Percentiles rank a stretch among this genome's conserved stretches.
Conservation (phyloP, 1,140 invertebrate species). For the Pantala flavescens region DNA sequence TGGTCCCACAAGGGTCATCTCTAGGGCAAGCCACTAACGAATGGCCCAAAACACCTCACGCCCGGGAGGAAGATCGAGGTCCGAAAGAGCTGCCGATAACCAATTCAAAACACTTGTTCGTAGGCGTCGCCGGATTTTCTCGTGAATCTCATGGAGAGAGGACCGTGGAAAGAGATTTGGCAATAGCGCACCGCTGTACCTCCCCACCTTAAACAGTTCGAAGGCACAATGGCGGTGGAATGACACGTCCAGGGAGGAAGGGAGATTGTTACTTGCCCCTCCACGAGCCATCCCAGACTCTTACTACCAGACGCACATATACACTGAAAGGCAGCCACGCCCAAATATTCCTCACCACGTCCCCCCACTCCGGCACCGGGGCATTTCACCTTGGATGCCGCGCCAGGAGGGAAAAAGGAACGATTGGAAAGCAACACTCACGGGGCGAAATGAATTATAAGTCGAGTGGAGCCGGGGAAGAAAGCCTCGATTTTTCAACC, state of each 20-base stretch:
- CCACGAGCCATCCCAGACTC: neutral
- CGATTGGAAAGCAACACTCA: neutral
- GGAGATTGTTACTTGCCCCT: neutral
- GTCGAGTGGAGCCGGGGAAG: too few relatives aligned
- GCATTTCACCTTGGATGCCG: conserved; percentile 1
- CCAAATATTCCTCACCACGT: neutral
- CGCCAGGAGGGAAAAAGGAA: conserved; percentile 3
- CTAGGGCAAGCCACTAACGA: too few relatives aligned
- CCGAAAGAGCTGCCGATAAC: neutral
- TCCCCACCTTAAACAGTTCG: neutral
- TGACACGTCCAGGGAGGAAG: neutral
- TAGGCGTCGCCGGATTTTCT: neutral
- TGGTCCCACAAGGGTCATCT: too few relatives aligned
- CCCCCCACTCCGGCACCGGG: neutral
- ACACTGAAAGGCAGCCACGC: neutral
- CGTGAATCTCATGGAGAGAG: neutral
- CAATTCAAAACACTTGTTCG: conserved; percentile 2
- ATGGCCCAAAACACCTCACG: too few relatives aligned
- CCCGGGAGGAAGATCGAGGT: too few relatives aligned
- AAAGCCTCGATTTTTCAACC: too few relatives aligned
- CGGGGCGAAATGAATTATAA: conserved; percentile 3
- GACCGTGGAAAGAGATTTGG: neutral
- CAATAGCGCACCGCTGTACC: neutral
- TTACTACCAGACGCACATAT: neutral
- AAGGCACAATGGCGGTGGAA: conserved; percentile 1